phyloP scores from a whole-genome alignment of 2,888 invertebrate species.

The Myopa testacea region DNA sequence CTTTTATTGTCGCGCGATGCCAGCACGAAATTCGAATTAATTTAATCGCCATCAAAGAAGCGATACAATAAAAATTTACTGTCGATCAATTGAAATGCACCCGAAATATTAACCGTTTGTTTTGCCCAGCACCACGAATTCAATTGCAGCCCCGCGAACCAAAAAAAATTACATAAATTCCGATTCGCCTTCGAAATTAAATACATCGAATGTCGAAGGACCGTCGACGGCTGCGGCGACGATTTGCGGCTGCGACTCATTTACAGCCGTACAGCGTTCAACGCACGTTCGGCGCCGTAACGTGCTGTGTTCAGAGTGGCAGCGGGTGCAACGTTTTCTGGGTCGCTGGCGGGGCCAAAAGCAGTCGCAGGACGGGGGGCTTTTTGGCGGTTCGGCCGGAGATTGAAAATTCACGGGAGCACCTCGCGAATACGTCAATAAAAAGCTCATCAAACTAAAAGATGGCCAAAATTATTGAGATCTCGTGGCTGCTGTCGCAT shows the following conservation, averaged over 20 bases:
- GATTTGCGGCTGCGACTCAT: background rate
- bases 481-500: background rate
- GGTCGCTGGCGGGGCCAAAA: no score
- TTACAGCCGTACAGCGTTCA: background rate
- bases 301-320: background rate
- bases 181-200: constrained; percentile 20
- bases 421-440: constrained; percentile 29
- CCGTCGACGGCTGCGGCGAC: background rate
- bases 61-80: background rate
- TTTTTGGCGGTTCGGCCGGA: background rate
- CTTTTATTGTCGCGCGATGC: constrained; percentile 8
- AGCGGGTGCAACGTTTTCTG: background rate
- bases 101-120: background rate
- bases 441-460: constrained; percentile 33
- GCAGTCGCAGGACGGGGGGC: background rate
- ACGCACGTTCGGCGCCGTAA: constrained; percentile 1
- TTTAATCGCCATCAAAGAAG: constrained; percentile 5
- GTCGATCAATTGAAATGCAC: constrained; percentile 15
- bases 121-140: background rate
- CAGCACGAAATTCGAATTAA: constrained; percentile 14
- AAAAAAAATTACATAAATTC: background rate
- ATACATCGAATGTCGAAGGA: background rate
- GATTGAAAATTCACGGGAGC: background rate
- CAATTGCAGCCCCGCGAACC: no score
- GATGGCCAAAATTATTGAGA: constrained; percentile 22